Percentiles rank a stretch among this genome's conserved stretches.
Evolutionary conservation across 2,888 invertebrate species (phyloP).

Genomic region (Stenotaenia linearis): DNA sequence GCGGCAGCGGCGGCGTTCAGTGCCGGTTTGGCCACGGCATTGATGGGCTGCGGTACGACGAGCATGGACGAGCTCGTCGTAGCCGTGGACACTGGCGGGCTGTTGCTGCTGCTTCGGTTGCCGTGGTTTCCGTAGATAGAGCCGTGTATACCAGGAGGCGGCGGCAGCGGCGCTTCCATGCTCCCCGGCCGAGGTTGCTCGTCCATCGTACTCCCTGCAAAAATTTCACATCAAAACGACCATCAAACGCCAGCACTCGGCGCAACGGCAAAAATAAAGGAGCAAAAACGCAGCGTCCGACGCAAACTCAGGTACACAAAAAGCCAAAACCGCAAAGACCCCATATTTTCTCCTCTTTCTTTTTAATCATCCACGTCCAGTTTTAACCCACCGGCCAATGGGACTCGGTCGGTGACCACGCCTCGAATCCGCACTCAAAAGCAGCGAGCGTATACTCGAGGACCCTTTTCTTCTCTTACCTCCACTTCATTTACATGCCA

Average conservation of each 20-base stretch:
- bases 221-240: background rate
- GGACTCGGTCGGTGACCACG: slow-evolving; percentile 17
- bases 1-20: slow-evolving; percentile 46
- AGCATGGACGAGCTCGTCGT: slow-evolving; percentile 58
- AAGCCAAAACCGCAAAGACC: background rate
- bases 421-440: slow-evolving; percentile 7
- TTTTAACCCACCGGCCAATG: slow-evolving; percentile 1
- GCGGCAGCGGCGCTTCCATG: slow-evolving; percentile 39
- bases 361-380: slow-evolving; percentile 2
- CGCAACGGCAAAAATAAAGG: background rate
- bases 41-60: slow-evolving; percentile 82
- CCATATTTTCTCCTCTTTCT: background rate
- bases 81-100: slow-evolving; percentile 52
- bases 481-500: slow-evolving; percentile 19
- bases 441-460: background rate
- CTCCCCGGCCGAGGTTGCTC: slow-evolving; percentile 39
- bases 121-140: slow-evolving; percentile 39
- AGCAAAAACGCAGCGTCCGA: background rate
- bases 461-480: slow-evolving; percentile 10
- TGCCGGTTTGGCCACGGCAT: slow-evolving; percentile 57
- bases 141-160: slow-evolving; percentile 38
- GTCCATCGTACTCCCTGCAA: slow-evolving; percentile 29
- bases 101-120: slow-evolving; percentile 46
- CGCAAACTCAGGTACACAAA: too few relatives aligned
- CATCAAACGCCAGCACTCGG: background rate